Base-by-base conservation (phyloP, 2,888 invertebrate species). In the Sylvicola fuscatus region DNA sequence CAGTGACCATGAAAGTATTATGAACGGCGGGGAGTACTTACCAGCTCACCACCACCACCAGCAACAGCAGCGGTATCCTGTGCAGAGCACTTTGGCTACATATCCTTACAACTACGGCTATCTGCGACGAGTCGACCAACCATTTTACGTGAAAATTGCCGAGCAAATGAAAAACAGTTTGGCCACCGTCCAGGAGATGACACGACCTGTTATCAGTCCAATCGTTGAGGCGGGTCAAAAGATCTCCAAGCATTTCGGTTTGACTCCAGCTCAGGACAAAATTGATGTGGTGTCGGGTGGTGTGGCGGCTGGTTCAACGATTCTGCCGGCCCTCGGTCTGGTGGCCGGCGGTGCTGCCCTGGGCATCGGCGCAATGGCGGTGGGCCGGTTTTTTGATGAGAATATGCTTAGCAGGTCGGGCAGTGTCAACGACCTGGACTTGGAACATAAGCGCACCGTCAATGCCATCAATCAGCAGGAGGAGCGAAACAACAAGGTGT, bases 331-430 rank as follows among this genome's bases (percentile, higher is more conserved):
- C 1, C 57, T 81, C 14, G 78, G 82, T 3, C 56, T 81, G 5
- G 73, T 83, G 47, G 80, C 81, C 8, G 80, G 81, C n/a, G 81
- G 82, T 11, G 81, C 82, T 1, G 82, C 82, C 2, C 54, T 82
- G 15, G 79, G 80, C 1, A 65, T 82, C n/a, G 81, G 80, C 4
- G 81, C 80, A 0, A 77, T 80, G 0, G 81, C 81, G 1, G 70
- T 82, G 39, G 80, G 80, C 7, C 64, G 78, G 42, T 69, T 75
- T 39, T 55, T 79, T 7, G 73, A 74, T 44, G 69, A 70, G 0
- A 71, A 72, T 44, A 54, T 72, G 13, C 17, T 44, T 6, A 37
- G 31, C 17, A 33, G 39, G 12, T 35, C 35, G 2, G 38, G 33
- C 7, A 34, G 32, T 26, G 32, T 51, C 47, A 37, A 59, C 46